Evolutionary conservation across 2,888 invertebrate species (phyloP).

Genomic region (Lepidochrysops patricia): DNA sequence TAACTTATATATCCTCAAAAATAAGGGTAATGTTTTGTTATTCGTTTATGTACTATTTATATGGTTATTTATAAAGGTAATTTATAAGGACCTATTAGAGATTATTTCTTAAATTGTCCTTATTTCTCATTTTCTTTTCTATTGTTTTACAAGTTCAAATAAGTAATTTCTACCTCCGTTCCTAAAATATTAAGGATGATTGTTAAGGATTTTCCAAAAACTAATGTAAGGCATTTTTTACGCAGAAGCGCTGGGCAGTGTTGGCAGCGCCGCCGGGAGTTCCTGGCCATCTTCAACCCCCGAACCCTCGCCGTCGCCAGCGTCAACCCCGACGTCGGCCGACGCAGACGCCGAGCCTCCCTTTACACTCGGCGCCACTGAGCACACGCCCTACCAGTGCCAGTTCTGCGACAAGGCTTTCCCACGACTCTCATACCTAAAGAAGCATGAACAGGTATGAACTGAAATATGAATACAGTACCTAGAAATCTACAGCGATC

Average conservation of each 20-base stretch:
- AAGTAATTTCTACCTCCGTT: no score
- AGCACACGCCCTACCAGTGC: slow-evolving; percentile 89
- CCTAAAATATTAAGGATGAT: no score
- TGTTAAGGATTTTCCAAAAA: no score
- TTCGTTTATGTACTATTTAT: no score
- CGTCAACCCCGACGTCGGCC: slow-evolving; percentile 78
- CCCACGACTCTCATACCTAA: slow-evolving; percentile 88
- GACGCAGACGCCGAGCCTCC: slow-evolving; percentile 77
- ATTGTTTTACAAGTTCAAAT: no score
- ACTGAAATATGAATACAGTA: not conserved
- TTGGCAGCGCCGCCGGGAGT: slow-evolving; percentile 78
- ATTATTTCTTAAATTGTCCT: no score
- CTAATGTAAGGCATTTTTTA: not conserved
- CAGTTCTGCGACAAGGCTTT: slow-evolving; percentile 95
- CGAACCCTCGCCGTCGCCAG: slow-evolving; percentile 75
- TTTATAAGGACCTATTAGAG: no score
- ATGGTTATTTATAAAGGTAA: no score
- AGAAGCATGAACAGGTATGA: slow-evolving; percentile 93
- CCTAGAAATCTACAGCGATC: no score
- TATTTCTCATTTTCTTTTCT: no score
- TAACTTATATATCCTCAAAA: no score
- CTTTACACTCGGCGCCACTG: slow-evolving; percentile 79
- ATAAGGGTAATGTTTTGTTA: no score
- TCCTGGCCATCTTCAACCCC: slow-evolving; percentile 80
- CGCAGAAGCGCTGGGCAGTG: slow-evolving; percentile 79